Evolutionary conservation across 2,797 vertebrate species (phyloP).

Genomic region (Sebastes matsubarae): DNA sequence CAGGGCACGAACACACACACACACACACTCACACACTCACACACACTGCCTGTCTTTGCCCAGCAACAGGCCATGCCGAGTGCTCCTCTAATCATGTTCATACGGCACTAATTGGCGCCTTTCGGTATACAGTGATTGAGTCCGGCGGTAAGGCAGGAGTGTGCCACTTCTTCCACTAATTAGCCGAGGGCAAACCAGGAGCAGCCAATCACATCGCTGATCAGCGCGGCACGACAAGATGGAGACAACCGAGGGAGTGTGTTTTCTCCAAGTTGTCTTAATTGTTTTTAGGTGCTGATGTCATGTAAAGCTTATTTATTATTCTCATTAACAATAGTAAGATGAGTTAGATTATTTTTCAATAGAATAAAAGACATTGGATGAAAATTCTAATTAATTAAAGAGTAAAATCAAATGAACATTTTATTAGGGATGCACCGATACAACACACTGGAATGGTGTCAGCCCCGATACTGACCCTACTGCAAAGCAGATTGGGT

Average conservation of each 20-base stretch:
- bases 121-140: slow-evolving; percentile 73
- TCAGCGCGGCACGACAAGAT: slow-evolving; percentile 35
- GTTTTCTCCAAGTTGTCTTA: background rate
- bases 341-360: background rate
- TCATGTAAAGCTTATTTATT: background rate
- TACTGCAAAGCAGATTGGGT: background rate
- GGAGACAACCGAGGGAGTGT: slow-evolving; percentile 28
- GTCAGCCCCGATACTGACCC: background rate
- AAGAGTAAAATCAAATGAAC: background rate
- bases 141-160: slow-evolving; percentile 54
- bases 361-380: background rate
- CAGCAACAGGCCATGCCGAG: slow-evolving; percentile 57
- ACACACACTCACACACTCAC: slow-evolving; percentile 26
- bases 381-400: background rate
- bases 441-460: background rate
- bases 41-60: slow-evolving; percentile 47
- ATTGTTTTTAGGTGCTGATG: background rate
- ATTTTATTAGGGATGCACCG: background rate
- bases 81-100: slow-evolving; percentile 71
- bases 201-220: slow-evolving; percentile 57
- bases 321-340: background rate
- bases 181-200: slow-evolving; percentile 49
- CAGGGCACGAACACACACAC: slow-evolving; percentile 32
- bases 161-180: slow-evolving; percentile 74
- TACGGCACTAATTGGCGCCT: slow-evolving; percentile 72